These are phyloP conservation scores for Drosophila subsilvestris DNA, from an alignment of 2,888 invertebrate species.

Conservation along the genomic window DNA sequence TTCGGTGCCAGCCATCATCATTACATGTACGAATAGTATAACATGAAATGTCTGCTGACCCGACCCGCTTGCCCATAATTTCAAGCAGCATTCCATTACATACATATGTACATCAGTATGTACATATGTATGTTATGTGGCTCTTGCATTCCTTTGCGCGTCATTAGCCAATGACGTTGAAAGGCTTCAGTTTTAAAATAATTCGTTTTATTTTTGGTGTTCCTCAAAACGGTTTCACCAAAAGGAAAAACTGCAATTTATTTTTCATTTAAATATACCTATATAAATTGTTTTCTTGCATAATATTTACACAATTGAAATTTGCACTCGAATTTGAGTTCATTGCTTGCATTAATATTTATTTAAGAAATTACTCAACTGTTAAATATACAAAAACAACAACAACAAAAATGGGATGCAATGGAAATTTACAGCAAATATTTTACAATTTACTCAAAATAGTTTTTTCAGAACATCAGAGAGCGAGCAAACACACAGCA, in stretches of 20 bases:
- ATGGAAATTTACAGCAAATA: constrained; percentile 3
- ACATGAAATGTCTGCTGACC: too few relatives aligned
- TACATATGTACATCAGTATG: neutral
- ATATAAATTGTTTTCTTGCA: neutral
- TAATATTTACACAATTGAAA: neutral
- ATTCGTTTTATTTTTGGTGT: constrained; percentile 37
- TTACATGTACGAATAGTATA: neutral
- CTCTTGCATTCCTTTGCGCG: neutral
- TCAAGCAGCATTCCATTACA: constrained; percentile 18
- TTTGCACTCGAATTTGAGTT: neutral
- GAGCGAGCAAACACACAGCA: constrained; percentile 5
- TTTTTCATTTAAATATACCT: neutral
- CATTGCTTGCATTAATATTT: neutral
- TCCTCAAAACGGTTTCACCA: constrained; percentile 19
- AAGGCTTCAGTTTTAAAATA: constrained; percentile 57
- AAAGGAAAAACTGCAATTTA: neutral
- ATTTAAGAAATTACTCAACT: neutral
- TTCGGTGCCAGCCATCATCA: constrained; percentile 18
- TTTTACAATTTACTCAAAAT: constrained; percentile 1
- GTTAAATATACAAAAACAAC: too few relatives aligned
- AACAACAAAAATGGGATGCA: neutral
- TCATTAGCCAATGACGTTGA: constrained; percentile 59
- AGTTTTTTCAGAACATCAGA: constrained; percentile 34
- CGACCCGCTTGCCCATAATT: constrained; percentile 11
- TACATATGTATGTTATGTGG: neutral